Conservation (phyloP, 1,140 invertebrate species). For the Drosophila ercepeae region DNA sequence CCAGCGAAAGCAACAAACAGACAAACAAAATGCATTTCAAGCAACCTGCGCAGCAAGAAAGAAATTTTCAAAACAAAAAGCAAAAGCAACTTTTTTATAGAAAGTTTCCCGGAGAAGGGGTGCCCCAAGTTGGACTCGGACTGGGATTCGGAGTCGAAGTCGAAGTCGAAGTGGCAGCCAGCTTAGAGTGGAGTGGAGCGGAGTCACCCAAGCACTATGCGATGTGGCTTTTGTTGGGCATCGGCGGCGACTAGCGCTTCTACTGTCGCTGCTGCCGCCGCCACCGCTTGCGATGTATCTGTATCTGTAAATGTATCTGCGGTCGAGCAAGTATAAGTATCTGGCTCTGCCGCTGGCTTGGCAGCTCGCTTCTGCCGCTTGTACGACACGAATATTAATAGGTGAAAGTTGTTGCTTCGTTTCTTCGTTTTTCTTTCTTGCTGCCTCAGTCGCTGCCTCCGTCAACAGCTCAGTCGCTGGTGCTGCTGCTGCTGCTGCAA, state of each 20-base stretch:
- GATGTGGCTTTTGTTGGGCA: conserved; percentile 62
- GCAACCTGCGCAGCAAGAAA: conserved; percentile 44
- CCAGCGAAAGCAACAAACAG: conserved; percentile 54
- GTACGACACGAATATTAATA: conserved; percentile 83
- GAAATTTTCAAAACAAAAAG: conserved; percentile 53
- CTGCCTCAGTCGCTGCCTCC: neutral
- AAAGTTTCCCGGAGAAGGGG: conserved; percentile 48
- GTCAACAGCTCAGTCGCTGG: neutral
- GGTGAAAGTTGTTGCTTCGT: conserved; percentile 83
- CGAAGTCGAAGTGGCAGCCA: conserved; percentile 29
- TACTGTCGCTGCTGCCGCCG: conserved; percentile 21
- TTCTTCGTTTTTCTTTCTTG: conserved; percentile 50
- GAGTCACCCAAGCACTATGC: conserved; percentile 33
- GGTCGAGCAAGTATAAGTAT: conserved; percentile 20
- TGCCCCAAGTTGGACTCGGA: neutral
- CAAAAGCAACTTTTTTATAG: conserved; percentile 46
- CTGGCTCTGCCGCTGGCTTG: conserved; percentile 20
- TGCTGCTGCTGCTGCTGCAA: conserved; percentile 17
- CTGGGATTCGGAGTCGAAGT: neutral
- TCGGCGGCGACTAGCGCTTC: conserved; percentile 64
- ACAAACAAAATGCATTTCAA: conserved; percentile 18
- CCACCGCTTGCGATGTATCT: conserved; percentile 15
- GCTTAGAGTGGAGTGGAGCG: conserved; percentile 33
- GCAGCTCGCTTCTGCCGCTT: conserved; percentile 59
- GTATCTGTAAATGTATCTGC: conserved; percentile 21